Conservation (phyloP, 2,113 vertebrate genomes). For the Oenanthe oenanthe region DNA sequence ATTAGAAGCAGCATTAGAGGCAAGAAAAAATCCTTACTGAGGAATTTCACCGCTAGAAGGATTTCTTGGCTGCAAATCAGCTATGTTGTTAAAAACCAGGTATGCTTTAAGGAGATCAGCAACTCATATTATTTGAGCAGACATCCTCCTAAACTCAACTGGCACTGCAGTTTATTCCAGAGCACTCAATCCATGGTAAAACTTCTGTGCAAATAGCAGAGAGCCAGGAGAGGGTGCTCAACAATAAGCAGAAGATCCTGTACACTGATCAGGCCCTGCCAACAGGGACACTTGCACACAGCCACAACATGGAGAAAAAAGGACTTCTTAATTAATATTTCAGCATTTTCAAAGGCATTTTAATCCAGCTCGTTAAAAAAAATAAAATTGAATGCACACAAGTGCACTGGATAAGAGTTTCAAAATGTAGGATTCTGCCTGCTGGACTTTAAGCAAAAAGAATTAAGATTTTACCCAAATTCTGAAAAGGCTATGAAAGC, state of each 20-base stretch:
- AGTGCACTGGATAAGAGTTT: neutral
- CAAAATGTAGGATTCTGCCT: neutral
- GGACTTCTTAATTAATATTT: neutral
- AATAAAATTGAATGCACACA: neutral
- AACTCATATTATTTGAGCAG: neutral
- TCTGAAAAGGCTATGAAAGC: neutral
- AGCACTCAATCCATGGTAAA: neutral
- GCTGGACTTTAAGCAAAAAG: neutral
- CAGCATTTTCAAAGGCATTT: neutral
- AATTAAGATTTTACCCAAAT: neutral
- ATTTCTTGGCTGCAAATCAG: neutral
- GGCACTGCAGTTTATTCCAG: neutral
- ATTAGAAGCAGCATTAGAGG: neutral
- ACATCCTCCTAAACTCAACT: neutral
- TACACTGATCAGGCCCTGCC: neutral
- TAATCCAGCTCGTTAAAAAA: neutral
- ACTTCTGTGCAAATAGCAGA: neutral
- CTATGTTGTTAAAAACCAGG: neutral
- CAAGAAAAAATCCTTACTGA: neutral
- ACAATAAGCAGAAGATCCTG: conserved; percentile 12
- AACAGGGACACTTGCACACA: neutral
- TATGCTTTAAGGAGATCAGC: neutral
- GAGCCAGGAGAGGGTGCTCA: conserved; percentile 57
- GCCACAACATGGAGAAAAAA: neutral
- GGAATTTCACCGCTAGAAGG: neutral